A percentile compares a stretch with the other conserved stretches of the same genome.
These are phyloP conservation scores for Celastrina argiolus DNA, from an alignment of 2,888 invertebrate genomes.

Conservation along the genomic window DNA sequence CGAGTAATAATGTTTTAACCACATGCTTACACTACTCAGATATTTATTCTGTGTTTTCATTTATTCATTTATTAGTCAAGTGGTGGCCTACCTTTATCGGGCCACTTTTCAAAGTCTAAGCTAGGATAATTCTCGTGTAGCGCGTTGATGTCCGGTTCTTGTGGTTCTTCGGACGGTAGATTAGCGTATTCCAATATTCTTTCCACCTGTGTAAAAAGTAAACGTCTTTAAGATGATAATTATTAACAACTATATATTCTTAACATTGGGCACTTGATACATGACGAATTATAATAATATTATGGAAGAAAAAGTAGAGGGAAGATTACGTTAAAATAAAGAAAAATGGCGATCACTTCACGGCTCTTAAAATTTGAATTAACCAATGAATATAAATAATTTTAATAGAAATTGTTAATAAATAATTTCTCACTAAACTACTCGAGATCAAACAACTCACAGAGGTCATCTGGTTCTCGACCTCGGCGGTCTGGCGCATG, in stretches of 20 bases:
- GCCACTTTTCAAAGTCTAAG: constrained; percentile 64
- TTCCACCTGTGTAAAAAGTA: constrained; percentile 75
- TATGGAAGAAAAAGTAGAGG: too few species aligned
- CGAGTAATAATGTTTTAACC: not conserved
- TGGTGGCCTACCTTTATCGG: constrained; percentile 58
- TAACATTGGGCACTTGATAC: too few species aligned
- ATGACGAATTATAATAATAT: too few species aligned
- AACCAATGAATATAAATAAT: not conserved
- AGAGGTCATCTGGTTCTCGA: constrained; percentile 88
- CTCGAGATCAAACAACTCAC: constrained; percentile 63
- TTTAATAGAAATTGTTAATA: not conserved
- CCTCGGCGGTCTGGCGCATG: constrained; percentile 90
- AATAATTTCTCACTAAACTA: not conserved
- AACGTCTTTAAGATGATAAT: too few species aligned
- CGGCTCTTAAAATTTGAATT: too few species aligned
- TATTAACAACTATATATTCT: too few species aligned
- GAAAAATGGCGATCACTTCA: too few species aligned
- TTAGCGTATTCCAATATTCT: constrained; percentile 88
- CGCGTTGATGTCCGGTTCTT: constrained; percentile 64
- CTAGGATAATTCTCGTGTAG: constrained; percentile 56
- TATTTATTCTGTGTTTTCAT: not conserved
- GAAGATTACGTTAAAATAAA: too few species aligned
- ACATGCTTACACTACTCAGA: not conserved
- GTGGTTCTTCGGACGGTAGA: constrained; percentile 79
- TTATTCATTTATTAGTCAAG: too few species aligned